Base-by-base conservation (phyloP, 2,113 vertebrate species). In the Bubalus kerabau region DNA sequence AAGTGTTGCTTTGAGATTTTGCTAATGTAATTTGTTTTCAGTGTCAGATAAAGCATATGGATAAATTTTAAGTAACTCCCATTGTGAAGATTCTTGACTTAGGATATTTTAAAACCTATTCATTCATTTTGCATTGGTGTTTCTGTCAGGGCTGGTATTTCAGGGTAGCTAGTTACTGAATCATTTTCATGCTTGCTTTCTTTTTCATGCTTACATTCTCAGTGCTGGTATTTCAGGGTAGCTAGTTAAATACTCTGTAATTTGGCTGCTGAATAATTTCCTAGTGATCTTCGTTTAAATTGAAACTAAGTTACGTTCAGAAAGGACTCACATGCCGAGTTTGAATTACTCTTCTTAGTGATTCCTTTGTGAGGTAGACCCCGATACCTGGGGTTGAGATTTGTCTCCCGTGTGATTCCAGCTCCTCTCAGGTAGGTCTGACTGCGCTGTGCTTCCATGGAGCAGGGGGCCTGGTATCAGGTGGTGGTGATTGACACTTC, bases 401-500 rank as follows among this genome's bases (percentile, higher is more conserved):
- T 93, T 19, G 21, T 28, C 96, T 6, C 26, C 97, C 84, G 85
- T 89, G 97, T 46, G 30, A 87, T 36, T 48, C 56, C 15, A 87
- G 97, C 50, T 28, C 94, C 96, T 97, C 95, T 46, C 95, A 96
- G 95, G 97, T 96, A 96, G 95, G 87, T 78, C 91, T 93, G 93
- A 86, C 97, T 85, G 90, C 62, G 0, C 95, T 95, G 97, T 97
- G 97, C 98, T 98, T 98, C 98, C 59, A 2, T 97, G 98, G 96
- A 97, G 43, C 93, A 98, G 97, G 96, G 95, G 98, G 97, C 96
- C 28, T 97, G 99, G 99, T 98, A 99, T 99, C 99, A 99, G 99
- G 99, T 99, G 99, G 96, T 98, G 93, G 97, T 99, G 99, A 99
- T 97, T 99, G 99, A 99, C 99, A 94, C 98, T 98, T 98, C 98